A percentile compares a stretch with the other conserved stretches of the same genome.
These are phyloP conservation scores for Carassius carassius DNA, from an alignment of 2,113 vertebrate genomes.

Conservation along the genomic window DNA sequence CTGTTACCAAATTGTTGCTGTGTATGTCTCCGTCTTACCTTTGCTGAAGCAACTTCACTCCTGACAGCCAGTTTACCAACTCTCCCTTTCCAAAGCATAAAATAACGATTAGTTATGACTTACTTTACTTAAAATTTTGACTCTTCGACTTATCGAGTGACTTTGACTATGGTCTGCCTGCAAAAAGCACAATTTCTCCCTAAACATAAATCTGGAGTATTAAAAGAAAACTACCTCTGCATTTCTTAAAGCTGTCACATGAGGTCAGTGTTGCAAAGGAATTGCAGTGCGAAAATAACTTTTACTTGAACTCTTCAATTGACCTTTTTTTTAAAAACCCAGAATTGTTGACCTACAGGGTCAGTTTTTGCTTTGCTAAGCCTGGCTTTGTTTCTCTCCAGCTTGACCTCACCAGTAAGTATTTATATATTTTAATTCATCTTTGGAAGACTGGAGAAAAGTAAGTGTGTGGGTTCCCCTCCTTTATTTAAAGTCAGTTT, in stretches of 20 bases:
- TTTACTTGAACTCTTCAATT: constrained; percentile 4
- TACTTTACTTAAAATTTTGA: neutral
- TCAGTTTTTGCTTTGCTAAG: neutral
- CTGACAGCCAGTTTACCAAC: neutral
- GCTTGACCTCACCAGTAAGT: constrained; percentile 53
- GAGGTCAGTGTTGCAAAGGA: constrained; percentile 13
- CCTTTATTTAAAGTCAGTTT: constrained; percentile 50
- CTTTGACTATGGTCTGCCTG: neutral
- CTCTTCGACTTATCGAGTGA: neutral
- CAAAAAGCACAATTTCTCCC: constrained; percentile 52
- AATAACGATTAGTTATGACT: neutral
- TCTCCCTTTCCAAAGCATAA: neutral
- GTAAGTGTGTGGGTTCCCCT: constrained; percentile 4
- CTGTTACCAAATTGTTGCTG: neutral
- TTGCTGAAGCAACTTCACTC: neutral
- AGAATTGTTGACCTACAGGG: too few relatives aligned
- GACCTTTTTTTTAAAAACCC: neutral
- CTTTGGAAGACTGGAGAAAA: constrained; percentile 22
- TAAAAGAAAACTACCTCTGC: neutral
- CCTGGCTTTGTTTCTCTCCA: constrained; percentile 14
- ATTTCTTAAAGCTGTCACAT: constrained; percentile 34
- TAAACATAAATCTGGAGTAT: constrained; percentile 13
- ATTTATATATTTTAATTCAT: constrained; percentile 46
- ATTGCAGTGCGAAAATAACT: neutral
- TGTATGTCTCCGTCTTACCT: neutral